Evolutionary conservation across 2,888 invertebrate genomes (phyloP), one percentile per base, ranked within the genome.

Genomic region (Drepana falcataria): DNA sequence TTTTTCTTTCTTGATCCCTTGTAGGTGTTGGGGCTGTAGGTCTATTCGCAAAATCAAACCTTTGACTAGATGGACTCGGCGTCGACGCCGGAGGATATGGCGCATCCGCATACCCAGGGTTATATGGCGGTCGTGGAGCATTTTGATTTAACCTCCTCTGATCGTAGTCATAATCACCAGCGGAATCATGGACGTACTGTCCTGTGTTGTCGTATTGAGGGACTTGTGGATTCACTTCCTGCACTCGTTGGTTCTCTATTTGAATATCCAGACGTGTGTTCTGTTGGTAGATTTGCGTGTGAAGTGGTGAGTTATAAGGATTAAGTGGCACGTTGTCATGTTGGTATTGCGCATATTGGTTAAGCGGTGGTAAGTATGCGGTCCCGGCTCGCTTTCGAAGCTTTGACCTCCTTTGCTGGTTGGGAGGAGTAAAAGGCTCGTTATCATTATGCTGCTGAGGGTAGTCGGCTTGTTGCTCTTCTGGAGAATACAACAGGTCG

Each of bases 121-220:
- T 85, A 44, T 83, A 87, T 4, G 79, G 75, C 4, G 78, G 77
- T 35, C 65, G 69, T 35, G 74, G 75, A 6, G 71, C 71, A 48
- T 75, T 81, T 53, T 76, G 75, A 52, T 83, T 81, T 61, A 79
- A 59, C 59, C 83, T 79, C 58, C 82, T 84, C 58, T 89, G 89
- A 54, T 87, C 89, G 51, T 87, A 91, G 69, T 90, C 91, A 55
- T 91, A 91, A 67, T 91, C 91, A 49, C 91, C 91, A 33, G 77
- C 83, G 9, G 91, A 85, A 64, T 91, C 91, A 61, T 91, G 90
- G 48, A 87, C 64, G 56, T 91, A 91, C 58, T 89, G 90, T 40
- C 91, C 91, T 1, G 79, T 83, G 57, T 84, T 90, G 57, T 87
- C 89, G 55, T 71, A 87, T 56, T 81, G 85, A 56, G 82, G 65